Base-by-base conservation (phyloP, 2,797 vertebrate species). In the Anolis apletophallus region DNA sequence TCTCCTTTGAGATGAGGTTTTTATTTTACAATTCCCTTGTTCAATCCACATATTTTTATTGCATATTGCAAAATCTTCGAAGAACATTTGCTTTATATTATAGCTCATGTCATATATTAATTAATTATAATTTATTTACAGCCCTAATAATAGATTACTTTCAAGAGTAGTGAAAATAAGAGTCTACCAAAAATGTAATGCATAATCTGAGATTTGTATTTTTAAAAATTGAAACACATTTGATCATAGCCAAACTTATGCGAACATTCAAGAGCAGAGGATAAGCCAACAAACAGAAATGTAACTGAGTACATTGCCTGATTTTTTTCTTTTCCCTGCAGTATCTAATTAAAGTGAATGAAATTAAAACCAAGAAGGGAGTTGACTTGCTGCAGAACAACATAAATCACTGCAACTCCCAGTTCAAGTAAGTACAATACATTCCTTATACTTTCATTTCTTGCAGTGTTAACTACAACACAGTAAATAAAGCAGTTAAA, bases 331-430 rank as follows among this genome's bases (percentile, higher is more conserved):
- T 88, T 87, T 90, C 50, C 76, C 79, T 91, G 87, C 93, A 97
- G 96, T 96, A 96, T 90, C 94, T 97, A 86, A 96, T 96, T 90
- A 97, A 96, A 94, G 96, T 97, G 80, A 97, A 97, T 40, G 96
- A 97, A 81, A 96, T 96, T 90, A 96, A 96, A 93, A 97, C 95
- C 82, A 97, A 97, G 93, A 97, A 96, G 94, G 96, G 96, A 21
- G 94, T 95, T 13, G 97, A 97, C 92, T 96, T 98, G 50, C 95
- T 98, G 76, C 97, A 98, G 93, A 98, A 98, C 91, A 97, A 98
- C 92, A 97, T 97, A 90, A 98, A 97, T 92, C 97, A 97, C 90
- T 97, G 97, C 92, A 96, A 97, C 94, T 97, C 97, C 40, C 97
- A 98, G 93, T 96, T 97, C 96, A 98, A 97, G 97, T 98, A 96